These are phyloP conservation scores for Lasiurus cinereus DNA, from an alignment of 2,113 vertebrate genomes.

Conservation along the genomic window DNA sequence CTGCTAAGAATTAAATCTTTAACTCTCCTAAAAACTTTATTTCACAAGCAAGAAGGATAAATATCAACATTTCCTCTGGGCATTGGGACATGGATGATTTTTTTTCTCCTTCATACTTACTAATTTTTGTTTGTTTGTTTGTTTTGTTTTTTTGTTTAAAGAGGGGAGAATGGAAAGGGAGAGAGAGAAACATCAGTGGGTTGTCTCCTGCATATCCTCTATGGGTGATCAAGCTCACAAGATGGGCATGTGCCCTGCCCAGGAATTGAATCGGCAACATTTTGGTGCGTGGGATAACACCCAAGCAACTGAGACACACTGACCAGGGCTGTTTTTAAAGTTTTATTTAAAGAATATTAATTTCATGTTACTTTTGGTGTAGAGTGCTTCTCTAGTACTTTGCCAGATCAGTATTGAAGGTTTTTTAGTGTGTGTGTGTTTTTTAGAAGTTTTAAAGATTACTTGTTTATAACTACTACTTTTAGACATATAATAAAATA, in stretches of 20 bases:
- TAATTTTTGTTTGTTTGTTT: background rate
- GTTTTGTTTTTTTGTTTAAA: too few relatives aligned
- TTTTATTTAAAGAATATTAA: background rate
- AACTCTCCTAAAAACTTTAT: background rate
- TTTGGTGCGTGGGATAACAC: background rate
- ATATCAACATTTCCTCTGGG: background rate
- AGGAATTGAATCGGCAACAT: background rate
- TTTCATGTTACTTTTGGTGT: slow-evolving; percentile 27
- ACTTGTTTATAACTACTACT: background rate
- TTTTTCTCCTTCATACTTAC: slow-evolving; percentile 12
- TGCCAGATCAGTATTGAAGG: slow-evolving; percentile 24
- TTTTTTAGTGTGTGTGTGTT: background rate
- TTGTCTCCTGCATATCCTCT: too few relatives aligned
- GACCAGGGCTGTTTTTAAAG: background rate
- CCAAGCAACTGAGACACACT: background rate
- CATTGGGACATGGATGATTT: background rate
- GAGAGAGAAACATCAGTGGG: too few relatives aligned
- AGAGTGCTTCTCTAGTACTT: background rate
- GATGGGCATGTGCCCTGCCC: too few relatives aligned
- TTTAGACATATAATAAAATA: slow-evolving; percentile 31
- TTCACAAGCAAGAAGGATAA: slow-evolving; percentile 22
- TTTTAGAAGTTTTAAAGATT: background rate
- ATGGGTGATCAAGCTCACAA: too few relatives aligned
- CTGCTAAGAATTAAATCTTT: background rate
- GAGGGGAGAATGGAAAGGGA: too few relatives aligned